Base-by-base conservation (phyloP, 2,113 vertebrate genomes). In the Apteryx mantelli region DNA sequence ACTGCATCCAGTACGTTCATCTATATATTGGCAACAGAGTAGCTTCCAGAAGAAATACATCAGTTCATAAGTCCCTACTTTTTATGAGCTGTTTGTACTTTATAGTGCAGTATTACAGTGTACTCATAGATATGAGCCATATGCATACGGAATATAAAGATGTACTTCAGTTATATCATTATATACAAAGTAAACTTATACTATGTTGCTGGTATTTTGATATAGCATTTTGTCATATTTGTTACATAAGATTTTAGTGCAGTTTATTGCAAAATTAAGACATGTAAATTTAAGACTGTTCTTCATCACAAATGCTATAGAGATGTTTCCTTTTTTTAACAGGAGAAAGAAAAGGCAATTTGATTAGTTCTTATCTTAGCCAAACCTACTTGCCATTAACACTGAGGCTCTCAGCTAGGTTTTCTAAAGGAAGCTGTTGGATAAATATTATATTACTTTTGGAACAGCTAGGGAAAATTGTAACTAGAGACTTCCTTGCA, bases 361-460 rank as follows among this genome's bases (percentile, higher is more conserved):
- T 3, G 4, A 11, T 32, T 61, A 60, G 24, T 25, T 75, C 58
- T 88, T 70, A 22, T n/a, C 28, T 22, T 22, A 80, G 63, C 14
- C 40, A 26, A n/a, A 24, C 50, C 15, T n/a, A n/a, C 28, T 48
- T 68, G 36, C 38, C 28, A 2, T 68, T 40, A 48, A 14, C 46
- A 4, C 0, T 40, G 53, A 36, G 38, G 28, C 34, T 89, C n/a
- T 28, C 64, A 9, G 16, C 76, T 56, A 13, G 7, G 65, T 24
- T 34, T 89, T 36, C 44, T 5, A 1, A 40, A 40, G 79, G 50
- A 63, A 81, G n/a, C 50, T 58, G 13, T 10, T 32, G 8, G 19
- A 3, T 28, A 9, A 22, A 30, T 3, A 0, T 9, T 36, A 3
- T 24, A 18, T 38, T 2, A 1, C 26, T 3, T 28, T 25, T 1